phyloP scores from a whole-genome alignment of 2,113 vertebrate genomes.

The Zosterops borbonicus region DNA sequence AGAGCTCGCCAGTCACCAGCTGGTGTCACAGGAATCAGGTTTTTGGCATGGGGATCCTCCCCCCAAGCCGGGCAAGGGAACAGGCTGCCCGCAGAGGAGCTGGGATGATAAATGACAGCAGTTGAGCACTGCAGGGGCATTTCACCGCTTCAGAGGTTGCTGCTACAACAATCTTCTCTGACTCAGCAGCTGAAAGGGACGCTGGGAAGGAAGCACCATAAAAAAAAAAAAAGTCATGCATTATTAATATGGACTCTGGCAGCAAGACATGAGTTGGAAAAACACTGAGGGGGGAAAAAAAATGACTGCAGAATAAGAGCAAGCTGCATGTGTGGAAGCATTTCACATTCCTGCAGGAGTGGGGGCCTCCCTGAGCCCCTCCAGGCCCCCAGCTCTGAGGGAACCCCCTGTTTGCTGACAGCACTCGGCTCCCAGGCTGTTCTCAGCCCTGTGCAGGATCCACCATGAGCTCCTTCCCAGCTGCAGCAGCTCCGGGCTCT shows the following conservation, averaged over 20 bases:
- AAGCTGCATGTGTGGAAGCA: neutral
- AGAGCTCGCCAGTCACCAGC: neutral
- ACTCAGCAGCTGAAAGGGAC: slow-evolving; percentile 72
- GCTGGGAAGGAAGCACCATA: slow-evolving; percentile 44
- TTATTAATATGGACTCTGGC: slow-evolving; percentile 72
- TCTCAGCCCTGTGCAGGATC: neutral
- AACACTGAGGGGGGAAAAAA: slow-evolving; percentile 38
- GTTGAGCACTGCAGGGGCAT: slow-evolving; percentile 35
- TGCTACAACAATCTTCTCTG: slow-evolving; percentile 65
- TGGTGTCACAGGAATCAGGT: neutral
- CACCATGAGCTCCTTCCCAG: fast-evolving
- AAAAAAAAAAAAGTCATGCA: slow-evolving; percentile 49
- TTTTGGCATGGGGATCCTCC: neutral
- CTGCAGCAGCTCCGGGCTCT: neutral
- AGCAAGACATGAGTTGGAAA: slow-evolving; percentile 61
- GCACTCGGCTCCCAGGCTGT: fast-evolving
- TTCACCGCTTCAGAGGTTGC: slow-evolving; percentile 46
- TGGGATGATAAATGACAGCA: neutral
- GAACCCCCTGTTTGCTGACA: fast-evolving
- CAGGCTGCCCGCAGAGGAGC: neutral
- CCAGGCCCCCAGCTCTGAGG: neutral
- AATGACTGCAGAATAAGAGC: slow-evolving; percentile 26
- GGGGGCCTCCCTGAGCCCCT: neutral
- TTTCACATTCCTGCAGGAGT: neutral
- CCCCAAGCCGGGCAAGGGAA: neutral